Evolutionary conservation across 2,888 invertebrate species (phyloP).

Genomic region (Zygothrica quintamaculata): DNA sequence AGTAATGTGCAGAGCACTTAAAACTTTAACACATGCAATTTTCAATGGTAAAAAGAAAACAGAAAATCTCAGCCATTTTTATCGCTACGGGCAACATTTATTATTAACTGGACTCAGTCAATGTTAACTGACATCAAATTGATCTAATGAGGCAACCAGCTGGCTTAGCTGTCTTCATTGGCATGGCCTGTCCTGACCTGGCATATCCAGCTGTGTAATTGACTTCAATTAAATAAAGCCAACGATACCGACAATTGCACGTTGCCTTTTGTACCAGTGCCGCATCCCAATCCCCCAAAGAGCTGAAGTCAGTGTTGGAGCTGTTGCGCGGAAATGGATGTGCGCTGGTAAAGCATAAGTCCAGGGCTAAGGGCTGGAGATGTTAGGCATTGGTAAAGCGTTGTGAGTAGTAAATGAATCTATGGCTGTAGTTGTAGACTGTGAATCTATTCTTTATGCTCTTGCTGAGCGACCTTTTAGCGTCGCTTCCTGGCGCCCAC

Average conservation of each 20-base stretch:
- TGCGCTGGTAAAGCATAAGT: constrained; percentile 53
- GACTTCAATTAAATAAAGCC: constrained; percentile 83
- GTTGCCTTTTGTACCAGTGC: constrained; percentile 62
- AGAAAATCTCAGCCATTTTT: constrained; percentile 41
- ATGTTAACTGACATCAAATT: constrained; percentile 50
- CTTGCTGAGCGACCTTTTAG: constrained; percentile 55
- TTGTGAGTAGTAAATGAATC: constrained; percentile 46
- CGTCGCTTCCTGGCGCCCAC: constrained; percentile 47
- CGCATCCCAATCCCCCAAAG: not conserved
- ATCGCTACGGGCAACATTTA: constrained; percentile 57
- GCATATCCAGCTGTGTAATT: constrained; percentile 80
- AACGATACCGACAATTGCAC: constrained; percentile 74
- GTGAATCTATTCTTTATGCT: constrained; percentile 42
- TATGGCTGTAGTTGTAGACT: constrained; percentile 36
- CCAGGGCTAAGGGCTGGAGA: not conserved
- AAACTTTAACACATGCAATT: constrained; percentile 70
- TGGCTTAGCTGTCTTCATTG: constrained; percentile 6
- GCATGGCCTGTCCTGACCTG: constrained; percentile 21
- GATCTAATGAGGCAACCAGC: constrained; percentile 75
- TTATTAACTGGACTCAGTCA: constrained; percentile 56
- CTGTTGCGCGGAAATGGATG: constrained; percentile 45
- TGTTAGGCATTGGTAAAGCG: not conserved
- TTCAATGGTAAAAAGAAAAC: constrained; percentile 28
- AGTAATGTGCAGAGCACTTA: constrained; percentile 38
- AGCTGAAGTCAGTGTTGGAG: constrained; percentile 4